These are phyloP conservation scores for Oceanodroma tethys DNA, from an alignment of 2,113 vertebrate species.

Conservation along the genomic window DNA sequence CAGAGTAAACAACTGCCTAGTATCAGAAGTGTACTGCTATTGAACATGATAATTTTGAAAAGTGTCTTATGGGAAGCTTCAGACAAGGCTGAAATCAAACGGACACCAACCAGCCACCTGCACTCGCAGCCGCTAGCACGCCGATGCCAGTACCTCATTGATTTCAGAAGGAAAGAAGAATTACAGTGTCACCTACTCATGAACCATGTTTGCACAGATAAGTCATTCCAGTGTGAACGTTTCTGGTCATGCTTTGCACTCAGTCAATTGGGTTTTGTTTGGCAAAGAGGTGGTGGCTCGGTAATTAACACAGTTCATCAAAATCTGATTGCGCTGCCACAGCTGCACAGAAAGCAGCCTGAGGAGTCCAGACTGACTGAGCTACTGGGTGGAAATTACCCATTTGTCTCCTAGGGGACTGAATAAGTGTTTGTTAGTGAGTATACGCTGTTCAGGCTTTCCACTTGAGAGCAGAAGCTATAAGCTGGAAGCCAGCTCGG, in stretches of 20 bases:
- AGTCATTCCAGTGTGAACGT: accelerated
- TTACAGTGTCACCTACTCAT: not conserved
- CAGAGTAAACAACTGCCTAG: not conserved
- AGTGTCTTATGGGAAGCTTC: not conserved
- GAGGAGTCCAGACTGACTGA: not conserved
- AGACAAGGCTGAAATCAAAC: not conserved
- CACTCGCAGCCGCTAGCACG: accelerated
- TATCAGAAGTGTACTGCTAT: not conserved
- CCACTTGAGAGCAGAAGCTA: not conserved
- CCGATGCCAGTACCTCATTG: not conserved
- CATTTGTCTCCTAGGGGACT: not conserved
- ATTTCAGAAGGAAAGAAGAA: not conserved
- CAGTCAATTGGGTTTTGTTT: not conserved
- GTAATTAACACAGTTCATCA: not conserved
- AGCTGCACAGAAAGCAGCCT: not conserved
- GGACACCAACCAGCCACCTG: not conserved
- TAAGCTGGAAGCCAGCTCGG: not conserved
- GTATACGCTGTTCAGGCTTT: not conserved
- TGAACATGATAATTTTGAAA: not conserved
- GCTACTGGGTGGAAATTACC: not conserved
- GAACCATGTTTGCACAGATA: not conserved
- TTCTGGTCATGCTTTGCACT: not conserved
- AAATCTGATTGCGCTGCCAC: not conserved
- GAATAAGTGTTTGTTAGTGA: not conserved
- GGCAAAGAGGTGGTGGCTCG: not conserved